Percentiles rank a stretch among this genome's conserved stretches.
These are phyloP conservation scores for Lithosia quadra DNA, from an alignment of 2,888 invertebrate genomes.

Conservation along the genomic window DNA sequence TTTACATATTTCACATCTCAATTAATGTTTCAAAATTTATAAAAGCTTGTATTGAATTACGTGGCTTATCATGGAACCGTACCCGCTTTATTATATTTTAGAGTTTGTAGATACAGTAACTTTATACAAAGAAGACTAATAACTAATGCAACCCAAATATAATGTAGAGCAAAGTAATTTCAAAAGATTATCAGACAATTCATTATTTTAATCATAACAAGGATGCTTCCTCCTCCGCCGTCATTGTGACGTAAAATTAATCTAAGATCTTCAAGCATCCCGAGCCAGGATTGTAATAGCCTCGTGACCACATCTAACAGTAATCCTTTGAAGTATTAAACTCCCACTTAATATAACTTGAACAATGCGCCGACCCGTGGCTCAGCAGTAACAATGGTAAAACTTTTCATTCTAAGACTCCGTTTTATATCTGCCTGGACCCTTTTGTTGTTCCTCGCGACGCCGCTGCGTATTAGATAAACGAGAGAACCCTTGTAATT, in stretches of 20 bases:
- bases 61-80: neutral
- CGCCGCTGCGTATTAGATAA: slow-evolving; percentile 57
- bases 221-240: slow-evolving; percentile 37
- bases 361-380: slow-evolving; percentile 79
- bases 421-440: slow-evolving; percentile 73
- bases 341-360: slow-evolving; percentile 81
- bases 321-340: slow-evolving; percentile 83
- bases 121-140: slow-evolving; percentile 5
- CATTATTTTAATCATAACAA: slow-evolving; percentile 55
- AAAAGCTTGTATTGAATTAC: neutral
- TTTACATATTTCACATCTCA: neutral
- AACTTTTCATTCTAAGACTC: slow-evolving; percentile 80
- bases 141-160: slow-evolving; percentile 23
- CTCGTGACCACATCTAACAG: slow-evolving; percentile 73
- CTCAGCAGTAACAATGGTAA: slow-evolving; percentile 78
- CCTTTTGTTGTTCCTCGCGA: slow-evolving; percentile 69
- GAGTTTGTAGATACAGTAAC: neutral
- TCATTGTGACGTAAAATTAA: slow-evolving; percentile 63
- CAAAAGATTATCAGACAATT: slow-evolving; percentile 46
- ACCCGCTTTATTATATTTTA: neutral
- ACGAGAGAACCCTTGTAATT: slow-evolving; percentile 63
- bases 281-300: slow-evolving; percentile 61
- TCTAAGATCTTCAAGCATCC: slow-evolving; percentile 60
- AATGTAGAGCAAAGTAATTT: slow-evolving; percentile 32
- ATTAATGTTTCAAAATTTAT: neutral